Conservation (phyloP, 2,113 vertebrate genomes). For the Thamnophis sirtalis region DNA sequence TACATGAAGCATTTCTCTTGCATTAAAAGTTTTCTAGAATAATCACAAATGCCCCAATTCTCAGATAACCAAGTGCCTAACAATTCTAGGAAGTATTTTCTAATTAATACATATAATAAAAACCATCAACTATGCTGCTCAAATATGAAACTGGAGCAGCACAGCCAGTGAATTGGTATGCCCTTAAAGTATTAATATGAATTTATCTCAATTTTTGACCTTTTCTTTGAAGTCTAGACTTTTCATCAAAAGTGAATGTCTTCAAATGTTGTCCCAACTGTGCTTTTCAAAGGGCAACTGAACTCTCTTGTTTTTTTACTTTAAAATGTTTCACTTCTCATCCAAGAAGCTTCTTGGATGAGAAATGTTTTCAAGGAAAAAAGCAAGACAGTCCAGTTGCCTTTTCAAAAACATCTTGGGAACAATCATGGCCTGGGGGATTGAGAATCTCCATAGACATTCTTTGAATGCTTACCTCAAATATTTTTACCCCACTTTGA, state of each 20-base stretch:
- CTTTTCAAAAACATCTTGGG: no score
- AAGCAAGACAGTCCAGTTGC: no score
- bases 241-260: background rate
- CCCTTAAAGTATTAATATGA: background rate
- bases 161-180: background rate
- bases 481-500: background rate
- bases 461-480: background rate
- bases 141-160: background rate
- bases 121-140: background rate
- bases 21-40: background rate
- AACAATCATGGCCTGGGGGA: no score
- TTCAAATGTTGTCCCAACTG: background rate
- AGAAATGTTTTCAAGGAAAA: background rate
- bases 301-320: no score
- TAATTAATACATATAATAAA: background rate
- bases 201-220: background rate
- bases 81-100: background rate
- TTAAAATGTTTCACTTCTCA: no score
- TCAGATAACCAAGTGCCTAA: background rate
- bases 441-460: no score
- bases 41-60: background rate
- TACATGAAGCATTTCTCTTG: background rate
- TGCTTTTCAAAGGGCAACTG: no score
- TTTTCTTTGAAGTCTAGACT: background rate
- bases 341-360: no score